phyloP scores from a whole-genome alignment of 2,888 invertebrate genomes.

The Gordius sp. region DNA sequence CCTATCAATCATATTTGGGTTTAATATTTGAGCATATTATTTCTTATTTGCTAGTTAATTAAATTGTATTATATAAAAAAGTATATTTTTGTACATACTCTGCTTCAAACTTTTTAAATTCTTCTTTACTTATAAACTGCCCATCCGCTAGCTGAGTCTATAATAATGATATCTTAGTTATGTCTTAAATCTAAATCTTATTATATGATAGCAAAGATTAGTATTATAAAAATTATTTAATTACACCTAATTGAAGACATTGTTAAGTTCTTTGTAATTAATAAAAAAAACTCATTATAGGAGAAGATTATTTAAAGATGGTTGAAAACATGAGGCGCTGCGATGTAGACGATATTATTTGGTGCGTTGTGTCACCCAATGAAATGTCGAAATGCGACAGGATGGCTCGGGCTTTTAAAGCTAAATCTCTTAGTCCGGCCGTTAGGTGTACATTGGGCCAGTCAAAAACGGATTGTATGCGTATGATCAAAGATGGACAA shows the following conservation, averaged over 20 bases:
- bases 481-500: not conserved
- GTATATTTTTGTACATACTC: not conserved
- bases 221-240: too few species aligned
- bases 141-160: too few species aligned
- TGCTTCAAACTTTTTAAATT: too few species aligned
- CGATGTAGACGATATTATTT: not conserved
- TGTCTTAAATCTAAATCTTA: too few species aligned
- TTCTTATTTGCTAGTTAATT: too few species aligned
- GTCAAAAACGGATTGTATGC: not conserved
- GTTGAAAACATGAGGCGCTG: not conserved
- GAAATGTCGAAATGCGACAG: not conserved
- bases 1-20: not conserved
- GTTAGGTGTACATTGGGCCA: not conserved
- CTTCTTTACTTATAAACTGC: too few species aligned
- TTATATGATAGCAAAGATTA: too few species aligned
- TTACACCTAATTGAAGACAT: too few species aligned
- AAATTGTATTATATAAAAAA: not conserved
- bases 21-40: too few species aligned
- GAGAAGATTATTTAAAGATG: not conserved
- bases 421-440: not conserved
- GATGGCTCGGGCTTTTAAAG: not conserved
- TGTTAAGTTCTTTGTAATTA: too few species aligned
- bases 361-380: not conserved
- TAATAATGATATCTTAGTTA: too few species aligned
- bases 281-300: too few species aligned